Percentiles rank a stretch among this genome's conserved stretches.
phyloP scores from a whole-genome alignment of 2,888 invertebrate species.

The Perizoma affinitatum region DNA sequence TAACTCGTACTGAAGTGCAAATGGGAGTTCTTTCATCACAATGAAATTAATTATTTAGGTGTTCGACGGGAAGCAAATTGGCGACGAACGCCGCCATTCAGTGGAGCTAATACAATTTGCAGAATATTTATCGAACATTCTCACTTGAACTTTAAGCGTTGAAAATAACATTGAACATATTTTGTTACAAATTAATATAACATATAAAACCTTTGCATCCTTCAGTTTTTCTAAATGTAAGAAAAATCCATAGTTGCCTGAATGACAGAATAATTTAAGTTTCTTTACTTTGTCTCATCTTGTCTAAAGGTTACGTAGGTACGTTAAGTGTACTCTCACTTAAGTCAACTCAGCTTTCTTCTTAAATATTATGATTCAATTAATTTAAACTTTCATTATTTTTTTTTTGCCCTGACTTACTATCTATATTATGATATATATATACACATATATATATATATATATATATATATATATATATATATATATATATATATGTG shows the following conservation, averaged over 20 bases:
- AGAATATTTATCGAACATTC: slow-evolving; percentile 31
- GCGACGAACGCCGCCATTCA: slow-evolving; percentile 44
- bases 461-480: too few relatives aligned
- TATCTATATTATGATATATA: too few relatives aligned
- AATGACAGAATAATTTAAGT: slow-evolving; percentile 7
- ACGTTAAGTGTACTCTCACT: slow-evolving; percentile 1
- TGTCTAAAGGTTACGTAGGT: slow-evolving; percentile 16
- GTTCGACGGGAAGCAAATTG: slow-evolving; percentile 49
- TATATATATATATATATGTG: too few relatives aligned
- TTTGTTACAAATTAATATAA: not conserved
- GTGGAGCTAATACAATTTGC: slow-evolving; percentile 43
- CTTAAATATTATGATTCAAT: slow-evolving; percentile 14
- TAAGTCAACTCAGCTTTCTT: slow-evolving; percentile 14
- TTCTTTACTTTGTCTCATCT: slow-evolving; percentile 6
- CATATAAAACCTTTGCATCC: too few relatives aligned
- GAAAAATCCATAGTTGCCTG: too few relatives aligned
- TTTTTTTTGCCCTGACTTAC: not conserved
- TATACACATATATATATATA: too few relatives aligned
- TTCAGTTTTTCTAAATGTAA: too few relatives aligned
- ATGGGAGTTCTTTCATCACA: slow-evolving; percentile 53
- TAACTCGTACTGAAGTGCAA: slow-evolving; percentile 47
- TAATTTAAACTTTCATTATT: slow-evolving; percentile 2
- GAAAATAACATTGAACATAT: slow-evolving; percentile 14
- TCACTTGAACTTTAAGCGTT: slow-evolving; percentile 22
- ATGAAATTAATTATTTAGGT: slow-evolving; percentile 58